A percentile compares a stretch with the other conserved stretches of the same genome.
These are phyloP conservation scores for Germaria angustata DNA, from an alignment of 2,888 invertebrate genomes.

Conservation along the genomic window DNA sequence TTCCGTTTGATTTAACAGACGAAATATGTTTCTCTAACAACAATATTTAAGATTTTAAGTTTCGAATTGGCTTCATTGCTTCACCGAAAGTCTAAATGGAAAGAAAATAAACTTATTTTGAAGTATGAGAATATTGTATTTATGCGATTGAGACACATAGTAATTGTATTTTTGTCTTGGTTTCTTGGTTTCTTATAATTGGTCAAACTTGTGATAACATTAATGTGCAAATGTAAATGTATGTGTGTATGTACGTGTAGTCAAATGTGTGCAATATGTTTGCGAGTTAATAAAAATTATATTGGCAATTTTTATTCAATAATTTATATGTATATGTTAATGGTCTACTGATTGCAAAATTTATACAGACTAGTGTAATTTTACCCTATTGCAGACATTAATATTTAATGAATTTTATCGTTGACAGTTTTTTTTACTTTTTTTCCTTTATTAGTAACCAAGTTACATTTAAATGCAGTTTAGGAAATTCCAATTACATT, in stretches of 20 bases:
- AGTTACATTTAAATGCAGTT: too few species aligned
- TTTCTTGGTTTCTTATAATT: slow-evolving; percentile 10
- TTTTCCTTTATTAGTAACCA: too few species aligned
- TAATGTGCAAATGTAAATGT: neutral
- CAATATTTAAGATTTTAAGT: slow-evolving; percentile 21
- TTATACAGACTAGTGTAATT: neutral
- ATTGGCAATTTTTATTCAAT: neutral
- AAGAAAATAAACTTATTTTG: neutral
- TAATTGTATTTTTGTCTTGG: neutral
- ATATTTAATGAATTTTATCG: neutral
- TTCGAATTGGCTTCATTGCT: neutral
- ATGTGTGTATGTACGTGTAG: neutral
- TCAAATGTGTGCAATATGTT: too few species aligned
- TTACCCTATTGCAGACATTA: neutral
- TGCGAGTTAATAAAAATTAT: slow-evolving; percentile 35
- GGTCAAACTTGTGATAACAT: neutral
- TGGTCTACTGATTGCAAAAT: neutral
- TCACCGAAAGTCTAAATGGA: too few species aligned
- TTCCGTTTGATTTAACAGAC: neutral
- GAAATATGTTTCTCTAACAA: slow-evolving; percentile 39
- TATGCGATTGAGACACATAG: neutral
- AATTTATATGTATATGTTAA: slow-evolving; percentile 14
- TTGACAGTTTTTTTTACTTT: neutral
- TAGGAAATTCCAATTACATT: too few species aligned
- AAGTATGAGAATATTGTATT: neutral